Conservation (phyloP, 2,113 vertebrate species). For the Proterorhinus semilunaris region DNA sequence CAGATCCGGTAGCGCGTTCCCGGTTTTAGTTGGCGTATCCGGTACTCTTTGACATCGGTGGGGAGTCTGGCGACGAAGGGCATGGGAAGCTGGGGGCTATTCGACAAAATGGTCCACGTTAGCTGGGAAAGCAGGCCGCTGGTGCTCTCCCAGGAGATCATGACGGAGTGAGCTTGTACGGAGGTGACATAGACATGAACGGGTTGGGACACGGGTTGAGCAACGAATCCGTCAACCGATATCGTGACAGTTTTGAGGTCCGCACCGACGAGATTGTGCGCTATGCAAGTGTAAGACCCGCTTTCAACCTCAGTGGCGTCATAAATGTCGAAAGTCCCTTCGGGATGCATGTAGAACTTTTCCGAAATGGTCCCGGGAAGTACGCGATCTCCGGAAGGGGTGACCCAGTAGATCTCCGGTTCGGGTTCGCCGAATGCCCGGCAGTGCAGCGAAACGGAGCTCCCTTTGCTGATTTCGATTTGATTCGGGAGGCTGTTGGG, state of each 20-base stretch:
- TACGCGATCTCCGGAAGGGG: constrained; percentile 84
- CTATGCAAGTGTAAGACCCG: constrained; percentile 90
- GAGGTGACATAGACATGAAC: constrained; percentile 82
- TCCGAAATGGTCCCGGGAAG: constrained; percentile 79
- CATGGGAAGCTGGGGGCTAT: constrained; percentile 62
- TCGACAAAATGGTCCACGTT: constrained; percentile 82
- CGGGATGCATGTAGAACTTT: constrained; percentile 87
- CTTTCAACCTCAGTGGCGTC: constrained; percentile 81
- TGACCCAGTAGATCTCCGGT: constrained; percentile 94
- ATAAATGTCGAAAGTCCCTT: constrained; percentile 89
- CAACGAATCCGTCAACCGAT: constrained; percentile 82
- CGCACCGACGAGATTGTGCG: constrained; percentile 90
- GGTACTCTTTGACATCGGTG: constrained; percentile 84
- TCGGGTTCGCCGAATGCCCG: constrained; percentile 92
- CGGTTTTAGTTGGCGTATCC: constrained; percentile 85
- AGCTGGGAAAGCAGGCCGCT: constrained; percentile 84
- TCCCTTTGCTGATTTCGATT: constrained; percentile 76
- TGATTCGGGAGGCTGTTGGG: constrained; percentile 84
- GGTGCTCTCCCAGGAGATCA: constrained; percentile 86
- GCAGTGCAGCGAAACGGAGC: constrained; percentile 86
- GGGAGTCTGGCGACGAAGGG: constrained; percentile 85
- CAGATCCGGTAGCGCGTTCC: constrained; percentile 88
- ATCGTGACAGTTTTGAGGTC: constrained; percentile 87
- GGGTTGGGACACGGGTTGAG: constrained; percentile 72
- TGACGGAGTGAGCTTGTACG: constrained; percentile 82